These are phyloP conservation scores for Caenorhabditis briggsae DNA, from an alignment of 1,140 invertebrate genomes.

Conservation along the genomic window DNA sequence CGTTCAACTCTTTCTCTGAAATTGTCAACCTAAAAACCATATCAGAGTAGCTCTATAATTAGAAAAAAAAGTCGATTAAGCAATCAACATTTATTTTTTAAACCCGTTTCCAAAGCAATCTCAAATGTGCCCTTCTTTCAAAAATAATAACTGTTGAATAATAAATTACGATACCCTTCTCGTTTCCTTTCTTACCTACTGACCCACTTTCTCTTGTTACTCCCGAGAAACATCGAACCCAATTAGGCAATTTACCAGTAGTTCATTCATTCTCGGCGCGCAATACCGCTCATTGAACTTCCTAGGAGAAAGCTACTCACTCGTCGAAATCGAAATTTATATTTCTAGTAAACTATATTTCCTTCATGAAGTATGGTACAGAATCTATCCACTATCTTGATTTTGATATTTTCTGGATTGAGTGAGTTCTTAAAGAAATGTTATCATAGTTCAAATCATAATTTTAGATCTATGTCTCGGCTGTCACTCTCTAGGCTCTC, in stretches of 20 bases:
- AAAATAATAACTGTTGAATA: conserved; percentile 18
- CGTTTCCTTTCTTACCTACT: conserved; percentile 34
- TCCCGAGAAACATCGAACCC: conserved; percentile 41
- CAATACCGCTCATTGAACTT: conserved; percentile 50
- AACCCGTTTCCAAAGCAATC: neutral
- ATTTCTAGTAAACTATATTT: neutral
- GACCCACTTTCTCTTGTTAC: conserved; percentile 49
- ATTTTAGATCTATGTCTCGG: neutral
- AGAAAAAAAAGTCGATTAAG: no score
- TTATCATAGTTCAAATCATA: neutral
- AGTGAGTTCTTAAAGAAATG: neutral
- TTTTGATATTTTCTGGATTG: neutral
- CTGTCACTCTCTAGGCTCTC: conserved; percentile 29
- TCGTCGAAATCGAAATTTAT: neutral
- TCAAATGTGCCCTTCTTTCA: neutral
- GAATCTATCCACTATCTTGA: neutral
- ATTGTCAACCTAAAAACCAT: no score
- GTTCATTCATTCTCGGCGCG: conserved; percentile 5
- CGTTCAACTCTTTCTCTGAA: no score
- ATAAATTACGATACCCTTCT: neutral
- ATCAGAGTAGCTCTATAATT: no score
- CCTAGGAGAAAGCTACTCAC: neutral
- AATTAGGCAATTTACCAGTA: conserved; percentile 53
- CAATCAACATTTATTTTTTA: neutral
- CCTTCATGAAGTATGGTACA: conserved; percentile 45